Evolutionary conservation across 2,888 invertebrate genomes (phyloP).

Genomic region (Caenorhabditis macrosperma): DNA sequence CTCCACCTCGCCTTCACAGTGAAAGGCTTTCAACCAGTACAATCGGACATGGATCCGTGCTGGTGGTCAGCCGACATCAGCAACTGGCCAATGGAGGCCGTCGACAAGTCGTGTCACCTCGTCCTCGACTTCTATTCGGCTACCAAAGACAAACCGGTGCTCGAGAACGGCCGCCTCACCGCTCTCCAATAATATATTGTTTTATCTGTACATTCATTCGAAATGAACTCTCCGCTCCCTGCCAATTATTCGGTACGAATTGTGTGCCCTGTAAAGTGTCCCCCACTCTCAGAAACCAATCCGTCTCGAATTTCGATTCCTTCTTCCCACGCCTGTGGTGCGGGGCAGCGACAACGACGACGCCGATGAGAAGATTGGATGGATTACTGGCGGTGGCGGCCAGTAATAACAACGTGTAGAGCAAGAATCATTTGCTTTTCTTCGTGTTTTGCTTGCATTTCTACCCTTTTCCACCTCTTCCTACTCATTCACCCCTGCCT

Average conservation of each 20-base stretch:
- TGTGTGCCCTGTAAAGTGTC: slow-evolving; percentile 11
- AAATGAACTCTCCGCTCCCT: not conserved
- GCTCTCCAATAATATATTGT: not conserved
- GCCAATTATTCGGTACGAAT: too few species aligned
- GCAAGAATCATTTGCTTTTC: slow-evolving; percentile 20
- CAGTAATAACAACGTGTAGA: slow-evolving; percentile 34
- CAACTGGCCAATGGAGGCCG: slow-evolving; percentile 49
- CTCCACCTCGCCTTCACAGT: slow-evolving; percentile 97
- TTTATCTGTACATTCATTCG: not conserved
- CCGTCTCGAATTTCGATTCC: slow-evolving; percentile 45
- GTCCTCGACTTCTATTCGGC: slow-evolving; percentile 57
- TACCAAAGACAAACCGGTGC: slow-evolving; percentile 47
- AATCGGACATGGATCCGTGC: slow-evolving; percentile 37
- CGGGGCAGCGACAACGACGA: too few species aligned
- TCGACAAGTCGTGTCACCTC: slow-evolving; percentile 54
- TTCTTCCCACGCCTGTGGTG: slow-evolving; percentile 26
- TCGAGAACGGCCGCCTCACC: slow-evolving; percentile 17
- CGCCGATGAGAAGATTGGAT: slow-evolving; percentile 22
- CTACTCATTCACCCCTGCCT: too few species aligned
- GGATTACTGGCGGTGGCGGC: slow-evolving; percentile 27
- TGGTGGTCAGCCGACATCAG: slow-evolving; percentile 56
- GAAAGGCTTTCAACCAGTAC: slow-evolving; percentile 81
- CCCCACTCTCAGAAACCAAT: slow-evolving; percentile 45
- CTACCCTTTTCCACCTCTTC: too few species aligned
- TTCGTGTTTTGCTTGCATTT: not conserved